Percentiles rank a stretch among this genome's conserved stretches.
Evolutionary conservation across 2,113 vertebrate genomes (phyloP).

Genomic region (Mormyrus iriodes): DNA sequence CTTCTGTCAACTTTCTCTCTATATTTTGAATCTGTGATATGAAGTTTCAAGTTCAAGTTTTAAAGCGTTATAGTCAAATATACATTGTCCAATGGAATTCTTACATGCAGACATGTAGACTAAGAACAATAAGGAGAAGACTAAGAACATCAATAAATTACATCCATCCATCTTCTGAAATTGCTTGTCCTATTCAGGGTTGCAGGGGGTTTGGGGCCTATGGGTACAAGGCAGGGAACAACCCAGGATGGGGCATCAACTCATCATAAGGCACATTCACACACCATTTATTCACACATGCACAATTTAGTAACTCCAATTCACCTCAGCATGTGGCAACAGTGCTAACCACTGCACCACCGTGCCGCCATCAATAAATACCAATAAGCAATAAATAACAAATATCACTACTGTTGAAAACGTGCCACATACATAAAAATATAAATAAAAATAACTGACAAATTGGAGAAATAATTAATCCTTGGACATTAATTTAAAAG

Average conservation of each 20-base stretch:
- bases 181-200: neutral
- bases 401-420: neutral
- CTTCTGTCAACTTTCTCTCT: neutral
- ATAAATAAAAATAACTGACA: neutral
- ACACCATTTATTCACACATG: too few relatives aligned
- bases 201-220: neutral
- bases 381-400: neutral
- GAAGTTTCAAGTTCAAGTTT: neutral
- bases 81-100: neutral
- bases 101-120: neutral
- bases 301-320: neutral
- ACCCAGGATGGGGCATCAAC: neutral
- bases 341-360: neutral
- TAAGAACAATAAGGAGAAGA: neutral
- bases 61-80: neutral
- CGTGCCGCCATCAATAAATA: neutral
- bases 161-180: neutral
- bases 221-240: neutral
- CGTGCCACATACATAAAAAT: neutral
- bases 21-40: neutral
- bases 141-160: neutral
- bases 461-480: neutral
- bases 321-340: neutral
- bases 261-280: neutral
- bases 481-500: neutral